Evolutionary conservation across 2,888 invertebrate species (phyloP).

Genomic region (Drosophila siamana): DNA sequence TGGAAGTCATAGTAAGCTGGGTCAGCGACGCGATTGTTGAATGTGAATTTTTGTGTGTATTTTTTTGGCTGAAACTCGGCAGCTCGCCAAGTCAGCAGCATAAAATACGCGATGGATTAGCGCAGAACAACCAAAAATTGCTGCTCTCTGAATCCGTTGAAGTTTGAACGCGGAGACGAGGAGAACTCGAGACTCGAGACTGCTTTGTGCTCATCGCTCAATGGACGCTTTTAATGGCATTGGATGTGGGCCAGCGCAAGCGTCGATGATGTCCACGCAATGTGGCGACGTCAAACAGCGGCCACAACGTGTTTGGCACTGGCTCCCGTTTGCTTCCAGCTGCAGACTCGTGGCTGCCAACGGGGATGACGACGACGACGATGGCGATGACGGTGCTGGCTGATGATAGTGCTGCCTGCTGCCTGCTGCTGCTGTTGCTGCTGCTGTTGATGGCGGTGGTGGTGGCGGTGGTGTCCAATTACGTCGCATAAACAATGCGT

Average conservation of each 20-base stretch:
- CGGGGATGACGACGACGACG: slow-evolving; percentile 20
- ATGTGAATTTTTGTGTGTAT: slow-evolving; percentile 29
- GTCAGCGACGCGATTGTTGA: slow-evolving; percentile 38
- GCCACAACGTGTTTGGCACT: too few species aligned
- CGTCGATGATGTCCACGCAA: slow-evolving; percentile 57
- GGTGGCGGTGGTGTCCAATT: slow-evolving; percentile 70
- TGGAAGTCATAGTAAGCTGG: slow-evolving; percentile 57
- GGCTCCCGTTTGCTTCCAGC: neutral
- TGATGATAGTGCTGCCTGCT: slow-evolving; percentile 14
- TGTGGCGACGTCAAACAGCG: neutral
- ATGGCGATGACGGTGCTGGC: slow-evolving; percentile 25
- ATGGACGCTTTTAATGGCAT: slow-evolving; percentile 76
- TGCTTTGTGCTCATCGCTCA: slow-evolving; percentile 63
- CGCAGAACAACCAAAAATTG: slow-evolving; percentile 45
- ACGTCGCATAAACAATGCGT: slow-evolving; percentile 81
- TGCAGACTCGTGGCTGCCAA: neutral
- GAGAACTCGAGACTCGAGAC: neutral
- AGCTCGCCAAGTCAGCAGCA: slow-evolving; percentile 60
- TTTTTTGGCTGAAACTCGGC: slow-evolving; percentile 38
- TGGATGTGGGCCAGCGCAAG: slow-evolving; percentile 66
- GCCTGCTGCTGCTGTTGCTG: slow-evolving; percentile 12
- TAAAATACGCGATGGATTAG: slow-evolving; percentile 77
- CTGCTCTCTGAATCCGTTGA: slow-evolving; percentile 4
- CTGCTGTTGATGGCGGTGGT: slow-evolving; percentile 2
- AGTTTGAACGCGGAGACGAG: neutral